phyloP scores from a whole-genome alignment of 1,140 invertebrate species.

The Drosophila lacertosa region DNA sequence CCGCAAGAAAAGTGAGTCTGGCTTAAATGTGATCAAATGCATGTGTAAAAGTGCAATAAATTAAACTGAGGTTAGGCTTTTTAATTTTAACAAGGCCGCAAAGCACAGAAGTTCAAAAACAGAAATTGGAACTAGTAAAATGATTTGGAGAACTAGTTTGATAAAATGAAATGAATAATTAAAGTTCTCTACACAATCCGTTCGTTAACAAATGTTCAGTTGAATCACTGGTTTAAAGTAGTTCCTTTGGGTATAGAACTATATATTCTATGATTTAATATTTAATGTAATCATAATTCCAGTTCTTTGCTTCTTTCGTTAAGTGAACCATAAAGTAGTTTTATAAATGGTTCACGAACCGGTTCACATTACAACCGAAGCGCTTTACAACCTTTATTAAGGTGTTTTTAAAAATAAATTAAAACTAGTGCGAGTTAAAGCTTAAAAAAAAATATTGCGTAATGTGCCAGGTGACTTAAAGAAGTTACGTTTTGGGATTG shows the following conservation, averaged over 20 bases:
- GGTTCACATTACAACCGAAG: not conserved
- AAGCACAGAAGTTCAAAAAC: too few relatives aligned
- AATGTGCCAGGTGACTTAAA: not conserved
- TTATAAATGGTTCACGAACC: not conserved
- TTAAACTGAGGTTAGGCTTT: not conserved
- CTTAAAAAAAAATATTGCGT: not conserved
- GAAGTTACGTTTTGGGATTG: not conserved
- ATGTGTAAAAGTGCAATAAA: too few relatives aligned
- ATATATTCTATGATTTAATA: too few relatives aligned
- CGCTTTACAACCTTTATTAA: not conserved
- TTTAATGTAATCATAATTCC: too few relatives aligned
- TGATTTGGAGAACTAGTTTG: too few relatives aligned
- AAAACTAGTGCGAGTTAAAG: not conserved
- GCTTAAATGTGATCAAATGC: slow-evolving; percentile 26
- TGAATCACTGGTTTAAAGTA: too few relatives aligned
- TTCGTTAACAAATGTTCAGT: too few relatives aligned
- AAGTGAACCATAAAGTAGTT: not conserved
- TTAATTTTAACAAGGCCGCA: not conserved
- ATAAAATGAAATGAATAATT: too few relatives aligned
- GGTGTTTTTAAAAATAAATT: not conserved
- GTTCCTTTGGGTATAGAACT: too few relatives aligned
- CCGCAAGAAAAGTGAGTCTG: not conserved
- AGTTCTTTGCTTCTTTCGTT: not conserved
- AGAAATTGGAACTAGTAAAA: too few relatives aligned
- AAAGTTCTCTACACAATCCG: too few relatives aligned